Percentiles rank a stretch among this genome's conserved stretches.
These are phyloP conservation scores for Semnornis frantzii DNA, from an alignment of 2,113 vertebrate genomes.

Conservation along the genomic window DNA sequence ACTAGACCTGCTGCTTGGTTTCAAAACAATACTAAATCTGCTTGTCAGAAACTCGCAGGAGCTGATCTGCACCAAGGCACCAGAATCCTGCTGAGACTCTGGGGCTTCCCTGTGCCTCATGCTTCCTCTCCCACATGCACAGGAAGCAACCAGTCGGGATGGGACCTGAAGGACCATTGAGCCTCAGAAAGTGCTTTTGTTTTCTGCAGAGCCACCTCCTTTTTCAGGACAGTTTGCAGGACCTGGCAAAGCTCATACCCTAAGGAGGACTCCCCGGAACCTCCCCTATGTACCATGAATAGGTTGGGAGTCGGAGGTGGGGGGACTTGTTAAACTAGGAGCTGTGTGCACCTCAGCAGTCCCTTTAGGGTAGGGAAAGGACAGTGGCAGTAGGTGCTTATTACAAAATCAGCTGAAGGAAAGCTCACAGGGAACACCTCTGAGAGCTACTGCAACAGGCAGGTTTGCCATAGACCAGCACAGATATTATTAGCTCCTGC, in stretches of 20 bases:
- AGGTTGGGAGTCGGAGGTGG: neutral
- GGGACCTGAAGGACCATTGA: neutral
- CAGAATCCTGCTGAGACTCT: neutral
- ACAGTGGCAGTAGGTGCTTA: neutral
- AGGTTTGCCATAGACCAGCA: neutral
- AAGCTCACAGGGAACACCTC: neutral
- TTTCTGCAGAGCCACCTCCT: neutral
- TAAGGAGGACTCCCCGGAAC: neutral
- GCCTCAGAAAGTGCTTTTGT: neutral
- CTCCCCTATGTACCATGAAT: accelerated
- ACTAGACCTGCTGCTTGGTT: neutral
- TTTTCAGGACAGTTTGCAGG: neutral
- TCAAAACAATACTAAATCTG: neutral
- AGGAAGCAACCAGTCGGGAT: accelerated
- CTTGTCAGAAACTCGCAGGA: accelerated
- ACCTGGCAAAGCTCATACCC: neutral
- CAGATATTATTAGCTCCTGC: neutral
- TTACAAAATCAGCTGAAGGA: neutral
- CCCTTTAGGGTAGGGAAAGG: accelerated
- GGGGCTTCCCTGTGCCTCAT: neutral
- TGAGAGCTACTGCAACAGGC: neutral
- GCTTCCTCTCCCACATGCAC: neutral
- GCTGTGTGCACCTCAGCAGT: neutral
- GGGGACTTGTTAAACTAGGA: neutral
- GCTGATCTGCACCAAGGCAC: neutral